These are phyloP conservation scores for Thryonomys swinderianus DNA, from an alignment of 2,113 vertebrate species.

Conservation along the genomic window DNA sequence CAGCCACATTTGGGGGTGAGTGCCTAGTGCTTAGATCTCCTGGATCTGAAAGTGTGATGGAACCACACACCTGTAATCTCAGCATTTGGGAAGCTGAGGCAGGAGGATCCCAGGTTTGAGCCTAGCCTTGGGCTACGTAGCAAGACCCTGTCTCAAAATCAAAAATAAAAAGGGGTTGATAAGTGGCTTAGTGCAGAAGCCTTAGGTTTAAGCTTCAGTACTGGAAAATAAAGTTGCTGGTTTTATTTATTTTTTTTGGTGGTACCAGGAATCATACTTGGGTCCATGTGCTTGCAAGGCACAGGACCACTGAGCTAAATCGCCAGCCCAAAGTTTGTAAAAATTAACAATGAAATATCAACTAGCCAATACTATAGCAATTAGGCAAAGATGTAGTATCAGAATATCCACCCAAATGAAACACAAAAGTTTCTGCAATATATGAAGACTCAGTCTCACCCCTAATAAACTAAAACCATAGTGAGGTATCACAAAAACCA, in stretches of 20 bases:
- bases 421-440: neutral
- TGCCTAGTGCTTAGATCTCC: neutral
- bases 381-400: neutral
- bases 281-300: no score
- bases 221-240: slow-evolving; percentile 21
- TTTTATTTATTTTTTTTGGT: no score
- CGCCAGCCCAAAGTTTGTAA: neutral
- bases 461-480: neutral
- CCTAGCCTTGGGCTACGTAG: no score
- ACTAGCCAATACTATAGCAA: neutral
- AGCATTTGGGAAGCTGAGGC: neutral
- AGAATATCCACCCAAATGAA: neutral
- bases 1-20: neutral
- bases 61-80: no score
- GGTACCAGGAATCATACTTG: no score
- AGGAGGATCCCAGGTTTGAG: neutral
- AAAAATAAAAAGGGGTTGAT: neutral
- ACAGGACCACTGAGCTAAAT: no score
- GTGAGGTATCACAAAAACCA: neutral
- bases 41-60: neutral
- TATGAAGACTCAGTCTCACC: neutral
- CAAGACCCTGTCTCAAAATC: neutral
- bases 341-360: neutral
- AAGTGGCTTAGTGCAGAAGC: neutral
- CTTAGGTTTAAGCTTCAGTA: neutral